Evolutionary conservation across 1,140 invertebrate genomes (phyloP).

Genomic region (Musca vetustissima): DNA sequence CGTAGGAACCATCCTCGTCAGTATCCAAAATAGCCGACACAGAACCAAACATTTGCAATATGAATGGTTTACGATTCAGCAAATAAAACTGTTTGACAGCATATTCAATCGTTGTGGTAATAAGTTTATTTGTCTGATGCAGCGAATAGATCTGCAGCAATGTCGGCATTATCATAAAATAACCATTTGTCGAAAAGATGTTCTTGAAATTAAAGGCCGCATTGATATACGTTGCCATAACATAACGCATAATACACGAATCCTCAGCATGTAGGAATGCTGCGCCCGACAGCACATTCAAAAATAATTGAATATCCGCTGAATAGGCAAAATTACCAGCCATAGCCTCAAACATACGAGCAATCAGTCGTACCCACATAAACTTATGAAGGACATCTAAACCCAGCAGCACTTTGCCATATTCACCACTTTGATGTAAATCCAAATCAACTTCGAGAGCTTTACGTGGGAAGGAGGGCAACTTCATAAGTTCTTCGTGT

Average conservation of each 20-base stretch:
- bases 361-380: conserved; percentile 96
- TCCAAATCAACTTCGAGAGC: conserved; percentile 95
- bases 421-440: conserved; percentile 86
- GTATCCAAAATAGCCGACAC: conserved; percentile 95
- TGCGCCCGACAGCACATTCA: conserved; percentile 97
- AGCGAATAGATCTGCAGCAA: conserved; percentile 95
- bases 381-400: conserved; percentile 97
- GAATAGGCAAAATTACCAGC: conserved; percentile 97
- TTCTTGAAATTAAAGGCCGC: conserved; percentile 98
- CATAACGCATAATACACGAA: conserved; percentile 90
- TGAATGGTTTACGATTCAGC: conserved; percentile 97
- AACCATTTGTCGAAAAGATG: conserved; percentile 97
- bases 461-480: conserved; percentile 97
- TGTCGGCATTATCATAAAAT: conserved; percentile 96
- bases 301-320: conserved; percentile 94
- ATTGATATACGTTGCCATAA: conserved; percentile 96
- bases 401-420: conserved; percentile 90
- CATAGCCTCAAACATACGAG: conserved; percentile 98
- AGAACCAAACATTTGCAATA: conserved; percentile 98
- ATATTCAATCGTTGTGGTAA: conserved; percentile 95
- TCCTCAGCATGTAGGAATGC: conserved; percentile 97
- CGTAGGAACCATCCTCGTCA: conserved; percentile 81
- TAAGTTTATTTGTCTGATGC: conserved; percentile 94
- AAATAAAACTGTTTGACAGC: conserved; percentile 98
- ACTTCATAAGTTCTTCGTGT: conserved; percentile 98